Conservation (phyloP, 92 coral and sea anemone species). For the Diadumene lineata region DNA sequence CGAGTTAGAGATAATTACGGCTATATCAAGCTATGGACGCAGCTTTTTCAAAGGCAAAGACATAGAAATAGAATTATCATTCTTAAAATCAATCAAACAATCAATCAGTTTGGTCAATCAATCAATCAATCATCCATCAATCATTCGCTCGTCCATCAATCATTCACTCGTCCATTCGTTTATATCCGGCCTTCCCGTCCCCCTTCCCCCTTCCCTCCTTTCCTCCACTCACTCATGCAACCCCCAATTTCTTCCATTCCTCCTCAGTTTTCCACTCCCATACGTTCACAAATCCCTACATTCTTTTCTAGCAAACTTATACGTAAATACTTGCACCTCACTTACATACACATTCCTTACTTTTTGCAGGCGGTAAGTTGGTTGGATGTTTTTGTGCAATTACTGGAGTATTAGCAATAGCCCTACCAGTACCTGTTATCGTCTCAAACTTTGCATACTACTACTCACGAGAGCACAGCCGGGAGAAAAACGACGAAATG, state of each 20-base stretch:
- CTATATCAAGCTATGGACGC: too few species aligned
- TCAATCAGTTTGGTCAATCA: too few species aligned
- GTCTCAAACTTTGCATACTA: constrained; percentile 90
- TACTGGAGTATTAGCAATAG: constrained; percentile 82
- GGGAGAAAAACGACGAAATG: constrained; percentile 41
- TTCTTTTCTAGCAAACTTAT: not conserved
- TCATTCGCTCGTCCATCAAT: not conserved
- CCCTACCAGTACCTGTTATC: constrained; percentile 87
- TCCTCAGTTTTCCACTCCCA: too few species aligned
- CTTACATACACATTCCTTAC: not conserved
- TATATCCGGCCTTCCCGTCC: too few species aligned
- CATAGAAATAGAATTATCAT: too few species aligned
- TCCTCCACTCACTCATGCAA: too few species aligned
- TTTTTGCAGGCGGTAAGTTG: constrained; percentile 67
- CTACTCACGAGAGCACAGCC: constrained; percentile 77
- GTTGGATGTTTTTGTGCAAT: constrained; percentile 93
- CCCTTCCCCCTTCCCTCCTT: too few species aligned
- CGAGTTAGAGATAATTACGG: too few species aligned
- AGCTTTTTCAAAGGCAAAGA: too few species aligned
- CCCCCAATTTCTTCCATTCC: too few species aligned
- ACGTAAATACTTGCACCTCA: too few species aligned
- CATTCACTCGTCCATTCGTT: not conserved
- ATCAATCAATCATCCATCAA: not conserved
- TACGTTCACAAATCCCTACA: too few species aligned
- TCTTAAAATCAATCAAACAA: not conserved